phyloP scores from a whole-genome alignment of 2,888 invertebrate species.

The Entomobrya multifasciata region DNA sequence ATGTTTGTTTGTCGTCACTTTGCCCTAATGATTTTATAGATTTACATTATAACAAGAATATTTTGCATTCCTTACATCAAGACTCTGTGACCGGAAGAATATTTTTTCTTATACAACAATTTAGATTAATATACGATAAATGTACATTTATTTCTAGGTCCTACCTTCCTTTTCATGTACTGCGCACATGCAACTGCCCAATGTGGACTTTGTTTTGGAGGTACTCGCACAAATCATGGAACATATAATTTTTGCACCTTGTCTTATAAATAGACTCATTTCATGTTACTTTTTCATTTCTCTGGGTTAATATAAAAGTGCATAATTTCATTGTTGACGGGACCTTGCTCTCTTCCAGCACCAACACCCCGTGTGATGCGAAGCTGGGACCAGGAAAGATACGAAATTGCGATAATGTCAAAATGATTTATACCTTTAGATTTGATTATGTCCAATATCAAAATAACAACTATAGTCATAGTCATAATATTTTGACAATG shows the following conservation, averaged over 20 bases:
- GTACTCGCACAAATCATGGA: neutral
- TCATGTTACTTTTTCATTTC: neutral
- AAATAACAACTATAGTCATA: neutral
- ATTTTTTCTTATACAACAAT: conserved; percentile 39
- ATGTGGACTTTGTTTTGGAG: no score
- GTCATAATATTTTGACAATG: neutral
- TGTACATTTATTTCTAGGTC: neutral
- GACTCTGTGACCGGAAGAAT: conserved; percentile 71
- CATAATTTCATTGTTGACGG: conserved; percentile 13
- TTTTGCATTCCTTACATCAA: conserved; percentile 3
- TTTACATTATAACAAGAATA: neutral
- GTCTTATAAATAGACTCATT: neutral
- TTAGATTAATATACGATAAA: conserved; percentile 20
- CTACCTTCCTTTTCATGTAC: neutral
- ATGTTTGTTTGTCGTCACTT: neutral
- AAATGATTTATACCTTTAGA: conserved; percentile 41
- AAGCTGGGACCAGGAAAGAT: conserved; percentile 50
- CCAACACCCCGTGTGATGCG: conserved; percentile 16
- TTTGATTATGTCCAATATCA: conserved; percentile 38
- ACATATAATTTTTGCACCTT: neutral
- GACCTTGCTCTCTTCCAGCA: conserved; percentile 29
- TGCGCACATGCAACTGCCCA: neutral
- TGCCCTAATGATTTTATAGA: neutral
- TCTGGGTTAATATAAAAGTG: conserved; percentile 17
- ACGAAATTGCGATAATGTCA: conserved; percentile 26